Conservation (phyloP, 2,113 vertebrate species). For the Fregetta grallaria region DNA sequence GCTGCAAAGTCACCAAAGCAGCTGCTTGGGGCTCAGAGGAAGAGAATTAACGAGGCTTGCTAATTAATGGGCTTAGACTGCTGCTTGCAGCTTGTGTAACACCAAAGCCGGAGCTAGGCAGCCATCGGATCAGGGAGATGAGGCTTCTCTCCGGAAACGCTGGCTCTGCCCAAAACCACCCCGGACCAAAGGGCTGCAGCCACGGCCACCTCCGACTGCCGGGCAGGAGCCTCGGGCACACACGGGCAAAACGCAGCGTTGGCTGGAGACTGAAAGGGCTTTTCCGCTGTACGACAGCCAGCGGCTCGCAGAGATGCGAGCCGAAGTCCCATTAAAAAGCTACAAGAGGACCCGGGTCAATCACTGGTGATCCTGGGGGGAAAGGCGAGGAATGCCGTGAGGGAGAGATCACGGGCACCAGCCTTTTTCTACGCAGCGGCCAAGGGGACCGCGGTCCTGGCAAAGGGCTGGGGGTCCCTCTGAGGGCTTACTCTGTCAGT, state of each 20-base stretch:
- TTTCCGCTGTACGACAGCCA: accelerated
- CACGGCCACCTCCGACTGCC: accelerated
- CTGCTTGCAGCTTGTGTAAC: not conserved
- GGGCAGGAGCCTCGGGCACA: not conserved
- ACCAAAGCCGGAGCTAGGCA: not conserved
- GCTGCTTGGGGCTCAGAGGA: not conserved
- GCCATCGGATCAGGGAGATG: not conserved
- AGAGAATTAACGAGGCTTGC: not conserved
- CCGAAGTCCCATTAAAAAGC: not conserved
- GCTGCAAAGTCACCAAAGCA: not conserved
- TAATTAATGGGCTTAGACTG: not conserved
- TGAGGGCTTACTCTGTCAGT: not conserved
- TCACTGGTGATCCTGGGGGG: not conserved
- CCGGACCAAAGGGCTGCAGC: not conserved
- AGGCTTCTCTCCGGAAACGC: not conserved
- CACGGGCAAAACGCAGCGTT: not conserved
- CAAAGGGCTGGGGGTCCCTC: not conserved
- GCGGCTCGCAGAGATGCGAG: accelerated
- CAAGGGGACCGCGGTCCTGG: not conserved
- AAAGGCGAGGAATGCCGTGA: accelerated
- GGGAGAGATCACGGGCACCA: not conserved
- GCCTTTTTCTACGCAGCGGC: not conserved
- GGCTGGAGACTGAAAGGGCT: not conserved
- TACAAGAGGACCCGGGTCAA: not conserved
- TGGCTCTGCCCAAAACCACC: not conserved